Base-by-base conservation (phyloP, 2,888 invertebrate species). In the Ditula angustiorana region DNA sequence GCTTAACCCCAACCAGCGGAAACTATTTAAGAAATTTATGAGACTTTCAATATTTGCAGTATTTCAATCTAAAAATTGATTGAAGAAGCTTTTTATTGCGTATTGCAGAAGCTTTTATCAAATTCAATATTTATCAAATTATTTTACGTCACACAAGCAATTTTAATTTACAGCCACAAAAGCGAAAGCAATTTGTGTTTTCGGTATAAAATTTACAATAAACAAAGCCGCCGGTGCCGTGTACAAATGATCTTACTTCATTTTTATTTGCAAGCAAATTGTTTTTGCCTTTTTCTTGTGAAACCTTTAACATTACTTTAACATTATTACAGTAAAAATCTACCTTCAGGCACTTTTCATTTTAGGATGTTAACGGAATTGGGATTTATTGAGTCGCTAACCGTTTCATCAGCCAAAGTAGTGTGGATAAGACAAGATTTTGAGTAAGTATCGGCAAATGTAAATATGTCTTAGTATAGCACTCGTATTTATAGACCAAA, bases 201-300 rank as follows among this genome's bases (percentile, higher is more conserved):
- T 10, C 41, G 41, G 41, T 41, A 41, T 41, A 19, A 19, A 19
- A 41, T 19, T 41, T 41, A 41, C 41, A 41, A 41, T 41, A 41
- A 41, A 41, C 19, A 41, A 41, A 41, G 41, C 41, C 41, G 19
- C 41, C 19, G 19, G 8, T 41, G 19, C 41, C 41, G 41, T 41
- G 16, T 41, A 41, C 41, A 41, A 41, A 41, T 41, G 19, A 19
- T 41, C 19, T 41, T 41, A 41, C 41, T 46, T 46, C 23, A 46
- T 46, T 21, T 44, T 44, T 46, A 23, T 46, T 23, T 46, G 21
- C 46, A 8, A 46, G n/a, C 46, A 46, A 46, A 46, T 46, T 46
- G 46, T 19, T 41, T 41, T 41, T 41, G 10, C 41, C 41, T 41
- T 41, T 41, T 41, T 19, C 41, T 19, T 2, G 41, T 19, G 19